Evolutionary conservation across 2,888 invertebrate genomes (phyloP).

Genomic region (Leptinotarsa rubiginosa): DNA sequence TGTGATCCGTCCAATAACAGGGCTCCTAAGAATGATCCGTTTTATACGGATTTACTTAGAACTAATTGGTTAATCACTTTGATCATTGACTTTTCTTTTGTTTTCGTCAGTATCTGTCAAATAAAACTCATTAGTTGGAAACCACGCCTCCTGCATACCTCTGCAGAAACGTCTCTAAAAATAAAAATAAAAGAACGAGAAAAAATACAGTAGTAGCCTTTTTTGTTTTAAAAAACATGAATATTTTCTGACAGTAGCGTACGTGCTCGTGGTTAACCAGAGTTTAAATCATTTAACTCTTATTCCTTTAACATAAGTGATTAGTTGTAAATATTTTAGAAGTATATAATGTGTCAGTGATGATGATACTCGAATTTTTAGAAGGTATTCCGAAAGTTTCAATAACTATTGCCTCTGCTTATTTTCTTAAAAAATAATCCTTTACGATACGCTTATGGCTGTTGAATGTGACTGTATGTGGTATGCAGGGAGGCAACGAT

Average conservation of each 20-base stretch:
- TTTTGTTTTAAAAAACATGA: slow-evolving; percentile 49
- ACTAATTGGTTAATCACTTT: slow-evolving; percentile 33
- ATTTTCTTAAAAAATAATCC: not conserved
- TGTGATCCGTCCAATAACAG: not conserved
- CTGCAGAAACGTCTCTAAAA: slow-evolving; percentile 40
- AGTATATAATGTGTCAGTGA: not conserved
- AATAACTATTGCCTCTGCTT: not conserved
- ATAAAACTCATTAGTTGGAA: slow-evolving; percentile 36
- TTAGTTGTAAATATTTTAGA: not conserved
- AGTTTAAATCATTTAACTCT: not conserved
- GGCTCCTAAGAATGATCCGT: slow-evolving; percentile 15
- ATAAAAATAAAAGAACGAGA: slow-evolving; percentile 46
- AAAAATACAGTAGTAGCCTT: slow-evolving; percentile 47
- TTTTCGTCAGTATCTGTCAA: slow-evolving; percentile 29
- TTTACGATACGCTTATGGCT: slow-evolving; percentile 46
- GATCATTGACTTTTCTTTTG: slow-evolving; percentile 35
- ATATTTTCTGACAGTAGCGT: slow-evolving; percentile 55
- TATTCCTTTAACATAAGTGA: not conserved
- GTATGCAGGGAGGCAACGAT: slow-evolving; percentile 41
- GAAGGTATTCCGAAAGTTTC: too few species aligned
- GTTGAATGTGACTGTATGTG: slow-evolving; percentile 47
- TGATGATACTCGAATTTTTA: too few species aligned
- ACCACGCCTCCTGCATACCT: slow-evolving; percentile 44
- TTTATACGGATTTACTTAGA: slow-evolving; percentile 28
- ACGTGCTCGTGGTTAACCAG: not conserved